A percentile compares a stretch with the other conserved stretches of the same genome.
Conservation (phyloP, 2,113 vertebrate genomes). For the Noctilio leporinus region DNA sequence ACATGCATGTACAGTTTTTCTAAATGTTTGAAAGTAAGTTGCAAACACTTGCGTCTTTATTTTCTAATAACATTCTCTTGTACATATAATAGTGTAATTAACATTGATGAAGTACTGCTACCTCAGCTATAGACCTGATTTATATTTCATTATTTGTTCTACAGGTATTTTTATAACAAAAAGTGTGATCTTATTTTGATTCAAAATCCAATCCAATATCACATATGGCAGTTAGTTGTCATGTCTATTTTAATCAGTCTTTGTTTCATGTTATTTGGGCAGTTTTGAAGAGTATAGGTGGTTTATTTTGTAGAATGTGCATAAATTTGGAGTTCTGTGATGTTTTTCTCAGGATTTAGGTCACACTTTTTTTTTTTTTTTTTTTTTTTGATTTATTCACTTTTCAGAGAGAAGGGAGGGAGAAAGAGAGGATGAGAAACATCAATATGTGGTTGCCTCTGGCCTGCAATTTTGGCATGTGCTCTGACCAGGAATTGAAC, state of each 20-base stretch:
- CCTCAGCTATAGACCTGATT: background rate
- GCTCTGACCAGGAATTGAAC: too few species aligned
- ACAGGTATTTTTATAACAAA: background rate
- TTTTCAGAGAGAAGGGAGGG: too few species aligned
- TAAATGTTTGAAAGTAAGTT: slow-evolving; percentile 9
- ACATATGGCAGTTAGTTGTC: background rate
- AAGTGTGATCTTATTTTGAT: background rate
- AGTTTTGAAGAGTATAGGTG: background rate
- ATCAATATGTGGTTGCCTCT: too few species aligned
- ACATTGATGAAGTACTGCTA: background rate
- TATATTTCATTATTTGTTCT: background rate
- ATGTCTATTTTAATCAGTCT: background rate
- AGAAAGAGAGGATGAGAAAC: too few species aligned
- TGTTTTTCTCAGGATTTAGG: background rate
- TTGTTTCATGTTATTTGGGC: background rate
- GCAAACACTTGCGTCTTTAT: background rate
- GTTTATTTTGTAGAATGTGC: background rate
- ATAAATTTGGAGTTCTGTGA: background rate
- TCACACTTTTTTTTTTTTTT: background rate
- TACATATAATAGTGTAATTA: background rate
- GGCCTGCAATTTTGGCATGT: too few species aligned
- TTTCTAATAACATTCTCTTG: background rate
- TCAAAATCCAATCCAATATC: background rate
- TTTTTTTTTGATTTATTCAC: too few species aligned
- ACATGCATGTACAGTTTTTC: background rate